Conservation (phyloP, 2,113 vertebrate genomes). For the Eudorcas thomsonii region DNA sequence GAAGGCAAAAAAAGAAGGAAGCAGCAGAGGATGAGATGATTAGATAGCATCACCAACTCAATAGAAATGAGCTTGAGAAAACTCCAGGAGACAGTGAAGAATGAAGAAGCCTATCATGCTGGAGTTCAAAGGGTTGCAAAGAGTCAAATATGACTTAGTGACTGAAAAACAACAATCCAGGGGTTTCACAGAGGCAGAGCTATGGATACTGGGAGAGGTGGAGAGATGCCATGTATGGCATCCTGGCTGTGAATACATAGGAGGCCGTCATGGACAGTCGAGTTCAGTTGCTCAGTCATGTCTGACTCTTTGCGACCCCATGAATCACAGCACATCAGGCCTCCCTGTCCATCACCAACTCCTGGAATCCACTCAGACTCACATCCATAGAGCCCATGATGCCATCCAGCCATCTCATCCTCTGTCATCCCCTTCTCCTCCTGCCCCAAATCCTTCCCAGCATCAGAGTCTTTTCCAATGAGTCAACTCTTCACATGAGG, state of each 20-base stretch:
- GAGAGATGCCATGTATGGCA: not conserved
- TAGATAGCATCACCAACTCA: not conserved
- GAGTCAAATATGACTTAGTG: not conserved
- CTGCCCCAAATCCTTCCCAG: no score
- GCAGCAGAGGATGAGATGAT: not conserved
- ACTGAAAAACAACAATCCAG: not conserved
- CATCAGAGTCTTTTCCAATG: no score
- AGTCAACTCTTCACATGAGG: no score
- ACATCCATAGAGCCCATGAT: no score
- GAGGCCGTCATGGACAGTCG: no score
- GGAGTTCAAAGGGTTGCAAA: not conserved
- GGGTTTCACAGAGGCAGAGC: not conserved
- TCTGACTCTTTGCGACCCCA: accelerated
- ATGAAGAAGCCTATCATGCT: not conserved
- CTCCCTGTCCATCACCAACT: no score
- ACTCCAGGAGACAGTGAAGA: not conserved
- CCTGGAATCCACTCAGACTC: no score
- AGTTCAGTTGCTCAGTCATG: no score
- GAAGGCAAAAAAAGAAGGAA: not conserved
- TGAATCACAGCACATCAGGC: no score
- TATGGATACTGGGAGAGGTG: not conserved
- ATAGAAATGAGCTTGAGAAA: not conserved
- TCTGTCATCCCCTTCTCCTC: no score
- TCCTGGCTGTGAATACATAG: not conserved
- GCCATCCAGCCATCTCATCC: no score